Evolutionary conservation across 2,888 invertebrate genomes (phyloP), one percentile per base, ranked within the genome.

Genomic region (Drosophila meridionalis): DNA sequence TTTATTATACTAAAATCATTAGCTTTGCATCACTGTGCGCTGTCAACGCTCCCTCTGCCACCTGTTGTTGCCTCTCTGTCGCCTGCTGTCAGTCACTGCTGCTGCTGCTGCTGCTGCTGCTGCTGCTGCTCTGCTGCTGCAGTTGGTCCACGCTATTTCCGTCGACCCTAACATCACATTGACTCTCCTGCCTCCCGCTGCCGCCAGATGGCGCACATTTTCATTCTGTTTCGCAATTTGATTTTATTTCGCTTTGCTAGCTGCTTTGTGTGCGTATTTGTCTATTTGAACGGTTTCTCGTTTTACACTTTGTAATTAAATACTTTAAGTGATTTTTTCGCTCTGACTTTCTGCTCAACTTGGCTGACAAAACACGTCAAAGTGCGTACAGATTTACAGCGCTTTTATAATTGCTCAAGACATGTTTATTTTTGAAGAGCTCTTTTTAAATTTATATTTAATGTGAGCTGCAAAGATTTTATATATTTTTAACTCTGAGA

Each of bases 251-350:
- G 67, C 64, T 77, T 64, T 73, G 58, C 69, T 58, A 56, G 66
- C 68, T 52, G 57, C 67, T 77, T 75, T 75, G 80, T 67, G 14
- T 52, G 40, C 55, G 20, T 26, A 47, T 69, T 58, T 58, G 69
- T 53, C 45, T 38, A 53, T 67, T 65, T 45, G 14, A 52, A 48
- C 36, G 32, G 14, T 68, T 32, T 57, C 61, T 74, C 59, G 68
- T 63, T 79, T 74, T 81, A 81, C 83, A 63, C 71, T 79, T 75
- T 71, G 89, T 83, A 89, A 85, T 87, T 83, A 79, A 81, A 85
- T 83, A 87, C 76, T 79, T 89, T 87, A 81, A 85, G 87, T 89
- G 89, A 87, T 83, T 83, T 83, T 32, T 73, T 62, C 55, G 38
- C 81, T 76, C 78, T 72, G 62, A 56, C 73, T 65, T 72, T 72